Evolutionary conservation across 2,113 vertebrate species (phyloP), one percentile per base, ranked within the genome.

Genomic region (Suncus etruscus): DNA sequence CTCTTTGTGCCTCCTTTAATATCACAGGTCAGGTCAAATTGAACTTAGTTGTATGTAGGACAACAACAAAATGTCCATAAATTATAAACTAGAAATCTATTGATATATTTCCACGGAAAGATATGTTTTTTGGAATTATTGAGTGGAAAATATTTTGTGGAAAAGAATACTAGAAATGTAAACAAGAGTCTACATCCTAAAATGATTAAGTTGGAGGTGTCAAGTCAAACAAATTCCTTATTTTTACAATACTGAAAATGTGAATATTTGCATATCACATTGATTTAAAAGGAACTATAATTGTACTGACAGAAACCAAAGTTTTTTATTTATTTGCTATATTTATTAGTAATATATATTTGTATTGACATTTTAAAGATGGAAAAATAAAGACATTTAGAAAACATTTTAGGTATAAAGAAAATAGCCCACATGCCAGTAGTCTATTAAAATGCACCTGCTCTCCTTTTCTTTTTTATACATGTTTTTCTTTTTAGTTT

Each of bases 381-480:
- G 58, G 58, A 89, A 50, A 75, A 77, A 51, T 76, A 22, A 25
- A 89, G 77, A 69, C 3, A 16, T n/a, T 54, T 6, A 61, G 48
- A 11, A 79, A 73, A 75, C 18, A 10, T 16, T 12, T 11, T 54
- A 50, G 27, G 1, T 9, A 9, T 10, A 22, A 29, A 50, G 29
- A 11, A 32, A 15, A 6, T 24, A 9, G 6, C n/a, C 8, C 6
- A 14, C 39, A 47, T 9, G 32, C 9, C 9, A 25, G 15, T 14
- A 78, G 27, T 79, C 32, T 15, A 0, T 25, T 48, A 48, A 16
- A 6, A 39, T 2, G 12, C 7, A 22, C 18, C 22, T 39, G 1
- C 45, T 50, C 47, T 48, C 27, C 18, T 10, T 39, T 6, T 20
- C 39, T 39, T 16, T 4, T 27, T 7, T 0, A 0, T 6, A 0